Evolutionary conservation across 2,113 vertebrate species (phyloP), one percentile per base, ranked within the genome.

Genomic region (Larimichthys crocea): DNA sequence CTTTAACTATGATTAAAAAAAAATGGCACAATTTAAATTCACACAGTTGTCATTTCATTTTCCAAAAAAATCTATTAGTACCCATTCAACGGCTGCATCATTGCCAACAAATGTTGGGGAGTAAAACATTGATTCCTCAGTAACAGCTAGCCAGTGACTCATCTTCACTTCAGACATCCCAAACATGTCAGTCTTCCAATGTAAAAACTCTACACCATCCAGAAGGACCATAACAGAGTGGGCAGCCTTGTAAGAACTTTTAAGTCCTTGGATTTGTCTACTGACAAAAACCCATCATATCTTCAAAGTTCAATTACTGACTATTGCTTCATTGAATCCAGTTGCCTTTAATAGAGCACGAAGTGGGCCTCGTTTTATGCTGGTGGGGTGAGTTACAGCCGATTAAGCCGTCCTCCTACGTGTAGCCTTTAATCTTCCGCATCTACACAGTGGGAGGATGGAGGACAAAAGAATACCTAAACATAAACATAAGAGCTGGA

Each of bases 311-410:
- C 88, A 95, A 91, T 93, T 93, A 93, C 82, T 86, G 83, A 80
- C 79, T 76, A 74, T 88, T 86, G 91, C 91, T 92, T 90, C 84
- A 90, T 82, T 91, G 91, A 91, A 90, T 93, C 85, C 89, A 83
- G 92, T 91, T 90, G 86, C 84, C 84, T 92, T 93, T 92, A 93
- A 95, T 92, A 94, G 92, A 90, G 86, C 91, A 90, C 92, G 88
- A 92, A 93, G 90, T 92, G 74, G 85, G 80, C 84, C 89, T 91
- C 86, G 86, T 93, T 92, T 91, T 87, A 83, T 83, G 87, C 80
- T 90, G 88, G 85, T 89, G 82, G 84, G 84, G 83, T 90, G 88
- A 92, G 82, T 88, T 91, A 91, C 85, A 86, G 88, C 81, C 50
- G 71, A 92, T 93, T 91, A 92, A 87, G 60, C 76, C 77, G 89